phyloP scores from a whole-genome alignment of 2,888 invertebrate genomes.

The Drosophila infuscata region DNA sequence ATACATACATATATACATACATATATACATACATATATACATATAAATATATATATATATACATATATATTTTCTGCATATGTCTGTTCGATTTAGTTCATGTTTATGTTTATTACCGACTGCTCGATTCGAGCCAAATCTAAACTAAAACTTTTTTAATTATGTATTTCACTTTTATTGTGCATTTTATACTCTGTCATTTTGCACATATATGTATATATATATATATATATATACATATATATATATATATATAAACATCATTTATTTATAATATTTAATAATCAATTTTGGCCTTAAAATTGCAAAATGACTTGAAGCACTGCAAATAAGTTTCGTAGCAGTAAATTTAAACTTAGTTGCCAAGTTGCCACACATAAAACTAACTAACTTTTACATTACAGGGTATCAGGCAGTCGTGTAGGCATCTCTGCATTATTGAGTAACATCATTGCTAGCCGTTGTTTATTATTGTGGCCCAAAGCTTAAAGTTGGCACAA shows the following conservation, averaged over 20 bases:
- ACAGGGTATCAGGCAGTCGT: slow-evolving; percentile 6
- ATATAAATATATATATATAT: not conserved
- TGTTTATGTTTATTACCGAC: not conserved
- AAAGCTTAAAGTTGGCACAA: slow-evolving; percentile 40
- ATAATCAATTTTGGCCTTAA: not conserved
- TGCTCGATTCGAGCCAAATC: not conserved
- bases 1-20: not conserved
- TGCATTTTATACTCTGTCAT: not conserved
- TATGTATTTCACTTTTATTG: not conserved
- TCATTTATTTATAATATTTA: too few species aligned
- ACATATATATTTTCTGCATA: not conserved
- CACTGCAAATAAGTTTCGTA: too few species aligned
- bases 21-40: not conserved
- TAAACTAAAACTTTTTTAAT: not conserved
- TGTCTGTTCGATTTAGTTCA: not conserved
- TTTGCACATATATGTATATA: not conserved
- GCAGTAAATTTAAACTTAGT: too few species aligned
- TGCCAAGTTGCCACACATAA: not conserved
- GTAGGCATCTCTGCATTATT: not conserved
- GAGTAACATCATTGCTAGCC: slow-evolving; percentile 22
- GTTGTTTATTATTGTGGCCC: slow-evolving; percentile 33
- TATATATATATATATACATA: too few species aligned
- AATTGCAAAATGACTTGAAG: not conserved
- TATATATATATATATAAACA: too few species aligned
- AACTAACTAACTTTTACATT: not conserved